Base-by-base conservation (phyloP, 2,888 invertebrate species). In the Parnassius smintheus region DNA sequence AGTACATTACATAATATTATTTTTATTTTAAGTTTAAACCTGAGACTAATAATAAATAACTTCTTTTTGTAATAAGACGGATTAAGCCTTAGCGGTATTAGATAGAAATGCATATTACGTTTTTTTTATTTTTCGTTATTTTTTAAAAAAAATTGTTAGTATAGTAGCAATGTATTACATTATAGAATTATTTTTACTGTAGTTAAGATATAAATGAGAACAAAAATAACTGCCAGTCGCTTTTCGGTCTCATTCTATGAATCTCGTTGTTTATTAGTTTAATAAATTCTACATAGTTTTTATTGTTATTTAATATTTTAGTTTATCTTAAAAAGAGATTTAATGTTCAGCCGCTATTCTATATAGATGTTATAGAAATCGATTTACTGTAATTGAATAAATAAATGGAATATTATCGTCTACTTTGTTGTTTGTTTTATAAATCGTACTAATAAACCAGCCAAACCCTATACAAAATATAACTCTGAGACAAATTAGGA, bases 321-420 rank as follows among this genome's bases (percentile, higher is more conserved):
- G 42, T 35, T 54, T 10, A 56, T 13, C 25, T 48, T 25, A 46
- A 59, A 53, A 58, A 51, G 13, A 61, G n/a, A 70, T 73, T 80
- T 78, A 71, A 75, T 73, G 72, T 81, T 80, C 77, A 72, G 75
- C 75, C 78, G 83, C 84, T 83, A 77, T 77, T 66, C 62, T 69
- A 61, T 61, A 65, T 69, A 70, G 63, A 69, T 68, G 64, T 64
- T 56, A 78, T 82, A 82, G 78, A 77, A 72, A 81, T 72, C 70
- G 71, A 84, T 77, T 86, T 85, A 86, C 84, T 87, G 85, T 82
- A 86, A 84, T 83, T 86, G 85, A 77, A 85, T 86, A 85, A 35
- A 82, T 66, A 59, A 42, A 25, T 59, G 62, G 59, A 60, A 60
- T 61, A 9, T 49, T 50, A 62, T 61, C 64, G 62, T 65, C 63